These are phyloP conservation scores for Dorcus hopei DNA, from an alignment of 2,888 invertebrate genomes.

Conservation along the genomic window DNA sequence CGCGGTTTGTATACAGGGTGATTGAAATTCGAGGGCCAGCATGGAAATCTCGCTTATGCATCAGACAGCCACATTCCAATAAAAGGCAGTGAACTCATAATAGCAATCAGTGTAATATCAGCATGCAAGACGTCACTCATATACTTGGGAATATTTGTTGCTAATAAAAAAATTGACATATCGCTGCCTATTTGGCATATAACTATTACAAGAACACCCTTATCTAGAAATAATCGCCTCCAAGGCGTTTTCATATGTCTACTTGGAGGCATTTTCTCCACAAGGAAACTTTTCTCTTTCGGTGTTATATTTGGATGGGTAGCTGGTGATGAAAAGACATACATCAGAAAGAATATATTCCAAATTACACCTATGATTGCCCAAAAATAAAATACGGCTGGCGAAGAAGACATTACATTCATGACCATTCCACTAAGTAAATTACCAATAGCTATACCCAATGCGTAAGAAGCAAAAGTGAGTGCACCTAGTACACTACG, in stretches of 20 bases:
- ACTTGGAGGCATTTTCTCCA: background rate
- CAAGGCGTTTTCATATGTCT: constrained; percentile 9
- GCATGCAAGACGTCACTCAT: constrained; percentile 66
- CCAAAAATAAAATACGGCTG: constrained; percentile 36
- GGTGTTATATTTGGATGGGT: constrained; percentile 42
- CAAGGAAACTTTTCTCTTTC: constrained; percentile 6
- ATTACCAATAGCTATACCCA: constrained; percentile 62
- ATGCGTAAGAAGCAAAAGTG: constrained; percentile 56
- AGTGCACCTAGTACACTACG: constrained; percentile 58
- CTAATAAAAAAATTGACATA: constrained; percentile 70
- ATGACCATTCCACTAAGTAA: constrained; percentile 45
- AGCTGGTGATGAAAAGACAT: constrained; percentile 54
- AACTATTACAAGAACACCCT: constrained; percentile 72
- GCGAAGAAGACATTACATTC: constrained; percentile 53
- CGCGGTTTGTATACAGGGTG: too few species aligned
- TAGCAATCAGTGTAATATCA: constrained; percentile 61
- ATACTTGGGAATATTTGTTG: constrained; percentile 68
- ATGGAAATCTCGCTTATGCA: too few species aligned
- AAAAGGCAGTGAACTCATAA: constrained; percentile 63
- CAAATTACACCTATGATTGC: constrained; percentile 10
- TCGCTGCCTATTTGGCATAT: constrained; percentile 70
- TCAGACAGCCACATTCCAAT: constrained; percentile 67
- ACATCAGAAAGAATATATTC: constrained; percentile 9
- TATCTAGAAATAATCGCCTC: constrained; percentile 44
- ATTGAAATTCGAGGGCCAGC: too few species aligned